Conservation (phyloP, 1,140 invertebrate species). For the Fopius arisanus region DNA sequence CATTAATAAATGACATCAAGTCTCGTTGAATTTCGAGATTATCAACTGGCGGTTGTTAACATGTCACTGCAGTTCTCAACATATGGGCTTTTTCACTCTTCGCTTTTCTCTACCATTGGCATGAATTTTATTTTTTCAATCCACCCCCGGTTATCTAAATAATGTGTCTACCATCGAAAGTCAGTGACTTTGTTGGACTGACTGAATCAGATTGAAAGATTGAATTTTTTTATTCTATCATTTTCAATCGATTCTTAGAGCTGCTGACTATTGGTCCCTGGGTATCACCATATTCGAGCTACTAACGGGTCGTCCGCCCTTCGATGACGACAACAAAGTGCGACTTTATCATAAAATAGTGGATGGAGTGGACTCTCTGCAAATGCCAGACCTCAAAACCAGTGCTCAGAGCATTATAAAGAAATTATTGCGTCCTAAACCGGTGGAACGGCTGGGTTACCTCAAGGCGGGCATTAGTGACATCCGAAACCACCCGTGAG, state of each 20-base stretch:
- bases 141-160: too few relatives aligned
- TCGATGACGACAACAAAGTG: conserved; percentile 82
- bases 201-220: too few relatives aligned
- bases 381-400: conserved; percentile 68
- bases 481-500: conserved; percentile 73
- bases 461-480: conserved; percentile 71
- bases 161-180: too few relatives aligned
- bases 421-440: conserved; percentile 69
- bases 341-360: conserved; percentile 87
- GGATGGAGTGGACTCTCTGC: conserved; percentile 79
- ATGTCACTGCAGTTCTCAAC: too few relatives aligned
- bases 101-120: too few relatives aligned
- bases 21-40: conserved; percentile 50
- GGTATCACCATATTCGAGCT: conserved; percentile 84
- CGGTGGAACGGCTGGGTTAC: conserved; percentile 74
- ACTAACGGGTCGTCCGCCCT: conserved; percentile 76
- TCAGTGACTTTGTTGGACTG: too few relatives aligned
- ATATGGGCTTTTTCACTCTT: too few relatives aligned
- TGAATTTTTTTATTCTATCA: conserved; percentile 67
- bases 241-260: conserved; percentile 75
- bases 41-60: too few relatives aligned
- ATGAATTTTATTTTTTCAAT: too few relatives aligned
- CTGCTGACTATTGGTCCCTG: conserved; percentile 84
- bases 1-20: conserved; percentile 64
- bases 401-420: conserved; percentile 68